These are phyloP conservation scores for Parnassius apollo DNA, from an alignment of 2,888 invertebrate genomes.

Conservation along the genomic window DNA sequence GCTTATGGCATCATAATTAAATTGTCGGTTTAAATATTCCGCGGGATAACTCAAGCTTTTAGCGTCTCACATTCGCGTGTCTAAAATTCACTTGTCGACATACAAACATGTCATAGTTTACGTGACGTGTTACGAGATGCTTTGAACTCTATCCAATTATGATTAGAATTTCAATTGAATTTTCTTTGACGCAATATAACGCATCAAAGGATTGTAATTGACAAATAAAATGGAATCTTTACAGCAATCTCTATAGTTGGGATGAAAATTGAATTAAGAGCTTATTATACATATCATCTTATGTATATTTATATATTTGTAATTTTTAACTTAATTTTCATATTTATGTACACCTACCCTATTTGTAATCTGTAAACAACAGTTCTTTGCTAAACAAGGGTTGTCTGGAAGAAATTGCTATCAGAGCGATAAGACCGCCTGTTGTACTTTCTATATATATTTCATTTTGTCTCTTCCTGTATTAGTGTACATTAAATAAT, in stretches of 20 bases:
- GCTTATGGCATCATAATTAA: slow-evolving; percentile 5
- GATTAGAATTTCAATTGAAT: slow-evolving; percentile 20
- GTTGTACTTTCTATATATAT: too few relatives aligned
- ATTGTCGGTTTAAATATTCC: slow-evolving; percentile 10
- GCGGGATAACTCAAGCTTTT: slow-evolving; percentile 5
- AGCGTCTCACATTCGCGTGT: slow-evolving; percentile 7
- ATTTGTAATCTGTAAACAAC: too few relatives aligned
- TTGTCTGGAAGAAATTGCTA: too few relatives aligned
- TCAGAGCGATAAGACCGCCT: too few relatives aligned
- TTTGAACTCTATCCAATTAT: slow-evolving; percentile 19
- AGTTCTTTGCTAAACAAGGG: too few relatives aligned
- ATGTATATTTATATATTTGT: too few relatives aligned
- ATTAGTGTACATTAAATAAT: too few relatives aligned
- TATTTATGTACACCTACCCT: too few relatives aligned
- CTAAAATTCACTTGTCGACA: slow-evolving; percentile 15
- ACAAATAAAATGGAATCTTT: slow-evolving; percentile 8
- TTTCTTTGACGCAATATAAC: slow-evolving; percentile 9
- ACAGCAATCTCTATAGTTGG: background rate
- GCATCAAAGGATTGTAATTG: background rate
- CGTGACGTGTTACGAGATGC: slow-evolving; percentile 9
- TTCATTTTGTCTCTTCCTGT: too few relatives aligned
- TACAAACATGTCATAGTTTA: slow-evolving; percentile 18
- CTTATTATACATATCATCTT: too few relatives aligned
- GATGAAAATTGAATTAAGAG: too few relatives aligned
- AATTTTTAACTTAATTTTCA: too few relatives aligned